Evolutionary conservation across 2,797 vertebrate species (phyloP), one percentile per base, ranked within the genome.

Genomic region (Oreortyx pictus): DNA sequence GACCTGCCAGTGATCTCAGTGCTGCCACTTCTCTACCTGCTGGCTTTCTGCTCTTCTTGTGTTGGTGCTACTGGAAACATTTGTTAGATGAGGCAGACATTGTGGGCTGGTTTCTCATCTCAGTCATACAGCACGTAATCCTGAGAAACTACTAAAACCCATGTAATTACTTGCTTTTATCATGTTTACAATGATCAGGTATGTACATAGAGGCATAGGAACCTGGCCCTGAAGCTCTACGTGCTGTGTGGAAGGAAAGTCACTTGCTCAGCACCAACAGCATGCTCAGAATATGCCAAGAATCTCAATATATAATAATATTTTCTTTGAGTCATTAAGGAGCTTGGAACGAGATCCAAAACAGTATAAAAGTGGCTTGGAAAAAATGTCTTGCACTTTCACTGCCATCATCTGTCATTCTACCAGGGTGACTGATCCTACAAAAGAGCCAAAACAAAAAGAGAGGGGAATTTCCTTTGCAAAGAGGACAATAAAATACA

Each of bases 261-360:
- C 70, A 66, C 47, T 93, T 23, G 7, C 24, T 93, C 64, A 73
- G 59, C 50, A 76, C 39, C 56, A 64, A 60, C 37, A 83, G 66
- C 41, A 56, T 13, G 59, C 20, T 60, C 8, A 20, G 16, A 71
- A 71, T 79, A 56, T 46, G 92, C 93, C 90, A 96, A 96, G 79
- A 96, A 89, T 86, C 82, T 88, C 92, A 92, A 85, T 27, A 81
- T 49, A 94, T 88, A 92, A 93, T 68, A 94, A 89, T 78, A 88
- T 92, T 94, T 94, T 89, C 70, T 94, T 92, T 78, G 64, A 70
- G 50, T 56, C 1, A 0, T 74, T 92, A 94, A 81, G 87, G 77
- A 83, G 33, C 66, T 93, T 89, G 67, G 82, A 90, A 89, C 44
- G 29, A 52, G 17, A 90, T 89, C 76, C 85, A 86, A 93, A 87